Conservation (phyloP, 35 echinoderm and acorn worm genomes). For the Ptychodera flava region DNA sequence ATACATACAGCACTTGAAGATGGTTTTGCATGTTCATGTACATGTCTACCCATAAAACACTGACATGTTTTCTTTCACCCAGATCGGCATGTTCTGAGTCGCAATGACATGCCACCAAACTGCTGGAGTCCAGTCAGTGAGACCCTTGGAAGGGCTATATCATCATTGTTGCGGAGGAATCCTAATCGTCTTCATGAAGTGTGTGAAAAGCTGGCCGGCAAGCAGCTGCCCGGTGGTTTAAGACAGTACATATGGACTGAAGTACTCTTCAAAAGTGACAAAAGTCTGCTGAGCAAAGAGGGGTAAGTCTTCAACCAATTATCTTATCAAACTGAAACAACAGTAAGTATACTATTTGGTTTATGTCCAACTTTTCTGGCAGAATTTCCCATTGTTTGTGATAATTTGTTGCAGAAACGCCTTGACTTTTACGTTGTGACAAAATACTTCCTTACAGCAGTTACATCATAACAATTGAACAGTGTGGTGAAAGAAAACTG, state of each 20-base stretch:
- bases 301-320: neutral
- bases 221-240: constrained; percentile 44
- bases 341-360: too few species aligned
- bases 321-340: too few species aligned
- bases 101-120: neutral
- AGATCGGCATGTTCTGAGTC: neutral
- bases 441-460: too few species aligned
- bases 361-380: too few species aligned
- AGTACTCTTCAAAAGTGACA: constrained; percentile 11
- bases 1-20: too few species aligned
- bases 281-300: neutral
- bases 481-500: too few species aligned
- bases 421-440: too few species aligned
- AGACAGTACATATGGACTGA: constrained; percentile 57
- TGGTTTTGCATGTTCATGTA: too few species aligned
- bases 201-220: constrained; percentile 34
- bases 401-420: too few species aligned
- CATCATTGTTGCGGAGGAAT: constrained; percentile 44
- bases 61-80: neutral
- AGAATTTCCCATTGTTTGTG: too few species aligned
- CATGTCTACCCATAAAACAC: too few species aligned
- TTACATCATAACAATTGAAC: too few species aligned
- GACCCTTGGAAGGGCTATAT: constrained; percentile 43
- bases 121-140: constrained; percentile 55
- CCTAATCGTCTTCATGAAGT: constrained; percentile 37